Percentiles rank a stretch among this genome's conserved stretches.
Evolutionary conservation across 2,797 vertebrate genomes (phyloP).

Genomic region (Peromyscus aztecus): DNA sequence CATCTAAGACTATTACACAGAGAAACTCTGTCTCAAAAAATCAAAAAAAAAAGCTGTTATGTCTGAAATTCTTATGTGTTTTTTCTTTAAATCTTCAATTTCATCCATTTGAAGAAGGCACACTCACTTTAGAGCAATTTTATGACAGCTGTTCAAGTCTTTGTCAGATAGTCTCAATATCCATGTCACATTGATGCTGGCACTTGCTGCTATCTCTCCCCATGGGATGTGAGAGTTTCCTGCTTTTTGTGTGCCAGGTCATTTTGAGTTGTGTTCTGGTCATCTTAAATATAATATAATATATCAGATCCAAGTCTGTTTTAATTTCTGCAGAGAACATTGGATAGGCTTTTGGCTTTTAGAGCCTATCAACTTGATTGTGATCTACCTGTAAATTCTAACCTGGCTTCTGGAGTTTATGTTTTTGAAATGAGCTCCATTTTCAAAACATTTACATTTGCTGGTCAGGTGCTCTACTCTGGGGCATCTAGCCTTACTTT

Average conservation of each 20-base stretch:
- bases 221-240: neutral
- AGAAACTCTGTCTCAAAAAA: neutral
- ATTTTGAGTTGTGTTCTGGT: neutral
- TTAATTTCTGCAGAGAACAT: neutral
- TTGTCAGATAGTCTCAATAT: neutral
- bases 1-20: too few relatives aligned
- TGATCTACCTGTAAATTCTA: neutral
- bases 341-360: neutral
- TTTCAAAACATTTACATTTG: neutral
- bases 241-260: neutral
- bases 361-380: neutral
- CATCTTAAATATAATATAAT: neutral
- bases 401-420: neutral
- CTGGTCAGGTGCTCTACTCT: neutral
- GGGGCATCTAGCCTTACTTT: neutral
- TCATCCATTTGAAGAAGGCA: neutral
- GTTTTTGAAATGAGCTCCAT: neutral
- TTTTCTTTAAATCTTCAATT: neutral
- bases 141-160: neutral
- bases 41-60: neutral
- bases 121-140: neutral
- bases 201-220: neutral
- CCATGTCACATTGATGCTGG: neutral
- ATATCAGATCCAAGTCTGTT: neutral
- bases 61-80: neutral